These are phyloP conservation scores for Clarias magur DNA, from an alignment of 2,113 vertebrate species.

Conservation along the genomic window DNA sequence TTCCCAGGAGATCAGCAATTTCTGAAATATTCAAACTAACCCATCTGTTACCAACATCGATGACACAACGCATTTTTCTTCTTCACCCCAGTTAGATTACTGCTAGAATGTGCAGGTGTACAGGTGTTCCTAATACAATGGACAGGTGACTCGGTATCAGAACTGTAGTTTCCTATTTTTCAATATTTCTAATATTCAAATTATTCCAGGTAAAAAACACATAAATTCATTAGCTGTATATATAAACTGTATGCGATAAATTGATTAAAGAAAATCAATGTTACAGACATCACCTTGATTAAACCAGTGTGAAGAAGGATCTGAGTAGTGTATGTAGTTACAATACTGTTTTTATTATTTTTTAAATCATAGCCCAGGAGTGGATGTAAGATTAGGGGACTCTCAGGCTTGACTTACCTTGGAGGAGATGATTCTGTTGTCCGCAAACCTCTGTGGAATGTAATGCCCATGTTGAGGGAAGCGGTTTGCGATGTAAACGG, in stretches of 20 bases:
- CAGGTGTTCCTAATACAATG: not conserved
- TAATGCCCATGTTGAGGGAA: constrained; percentile 95
- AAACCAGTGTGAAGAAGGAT: not conserved
- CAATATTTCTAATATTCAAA: too few relatives aligned
- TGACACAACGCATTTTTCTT: too few relatives aligned
- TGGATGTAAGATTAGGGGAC: not conserved
- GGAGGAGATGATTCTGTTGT: constrained; percentile 97
- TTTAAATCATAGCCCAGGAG: not conserved
- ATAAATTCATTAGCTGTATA: not conserved
- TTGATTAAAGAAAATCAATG: not conserved
- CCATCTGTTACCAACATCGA: too few relatives aligned
- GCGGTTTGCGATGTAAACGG: constrained; percentile 93
- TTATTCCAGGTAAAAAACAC: not conserved
- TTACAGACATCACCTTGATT: not conserved
- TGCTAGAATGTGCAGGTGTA: not conserved
- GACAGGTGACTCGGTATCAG: not conserved
- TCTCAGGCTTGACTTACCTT: constrained; percentile 79
- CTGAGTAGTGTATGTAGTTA: too few relatives aligned
- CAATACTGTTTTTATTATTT: too few relatives aligned
- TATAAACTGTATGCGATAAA: not conserved
- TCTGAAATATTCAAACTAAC: too few relatives aligned
- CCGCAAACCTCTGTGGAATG: constrained; percentile 91
- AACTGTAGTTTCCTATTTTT: not conserved
- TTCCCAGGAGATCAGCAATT: too few relatives aligned
- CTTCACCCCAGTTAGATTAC: too few relatives aligned